Percentiles rank a stretch among this genome's conserved stretches.
phyloP scores from a whole-genome alignment of 2,888 invertebrate species.

The Andricus quercusramuli region DNA sequence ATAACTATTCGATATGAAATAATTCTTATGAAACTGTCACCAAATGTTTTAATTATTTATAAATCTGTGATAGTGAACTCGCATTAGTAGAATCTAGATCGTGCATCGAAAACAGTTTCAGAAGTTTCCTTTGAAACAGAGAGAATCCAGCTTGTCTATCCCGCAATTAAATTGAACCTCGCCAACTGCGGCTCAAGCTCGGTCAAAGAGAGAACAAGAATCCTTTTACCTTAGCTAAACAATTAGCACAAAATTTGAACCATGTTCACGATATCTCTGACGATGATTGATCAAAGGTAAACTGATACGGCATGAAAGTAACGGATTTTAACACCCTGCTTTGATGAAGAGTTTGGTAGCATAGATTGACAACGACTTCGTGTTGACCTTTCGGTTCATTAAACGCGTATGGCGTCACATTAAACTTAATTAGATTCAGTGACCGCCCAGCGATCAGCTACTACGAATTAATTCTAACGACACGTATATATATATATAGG shows the following conservation, averaged over 20 bases:
- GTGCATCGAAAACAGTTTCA: slow-evolving; percentile 24
- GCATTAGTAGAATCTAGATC: background rate
- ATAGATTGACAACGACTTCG: slow-evolving; percentile 10
- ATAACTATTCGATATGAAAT: background rate
- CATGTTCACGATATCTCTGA: slow-evolving; percentile 33
- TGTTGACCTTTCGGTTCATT: slow-evolving; percentile 61
- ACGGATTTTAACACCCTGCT: slow-evolving; percentile 8
- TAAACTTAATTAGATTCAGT: slow-evolving; percentile 59
- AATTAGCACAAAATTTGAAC: slow-evolving; percentile 29
- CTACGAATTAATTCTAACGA: background rate
- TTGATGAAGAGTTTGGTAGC: slow-evolving; percentile 7
- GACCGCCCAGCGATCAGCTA: background rate
- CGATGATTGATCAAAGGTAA: slow-evolving; percentile 38
- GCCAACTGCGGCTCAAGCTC: slow-evolving; percentile 1
- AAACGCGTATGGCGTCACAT: slow-evolving; percentile 52
- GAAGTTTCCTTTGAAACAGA: slow-evolving; percentile 34
- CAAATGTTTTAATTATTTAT: background rate
- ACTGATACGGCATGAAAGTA: background rate
- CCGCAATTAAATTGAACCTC: slow-evolving; percentile 34
- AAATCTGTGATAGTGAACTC: background rate
- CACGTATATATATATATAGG: background rate
- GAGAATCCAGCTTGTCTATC: slow-evolving; percentile 35
- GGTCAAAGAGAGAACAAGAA: slow-evolving; percentile 38
- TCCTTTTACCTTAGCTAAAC: slow-evolving; percentile 41
- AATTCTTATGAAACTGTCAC: background rate